Evolutionary conservation across 1,140 invertebrate genomes (phyloP).

Genomic region (Ptiloglossa arizonensis): DNA sequence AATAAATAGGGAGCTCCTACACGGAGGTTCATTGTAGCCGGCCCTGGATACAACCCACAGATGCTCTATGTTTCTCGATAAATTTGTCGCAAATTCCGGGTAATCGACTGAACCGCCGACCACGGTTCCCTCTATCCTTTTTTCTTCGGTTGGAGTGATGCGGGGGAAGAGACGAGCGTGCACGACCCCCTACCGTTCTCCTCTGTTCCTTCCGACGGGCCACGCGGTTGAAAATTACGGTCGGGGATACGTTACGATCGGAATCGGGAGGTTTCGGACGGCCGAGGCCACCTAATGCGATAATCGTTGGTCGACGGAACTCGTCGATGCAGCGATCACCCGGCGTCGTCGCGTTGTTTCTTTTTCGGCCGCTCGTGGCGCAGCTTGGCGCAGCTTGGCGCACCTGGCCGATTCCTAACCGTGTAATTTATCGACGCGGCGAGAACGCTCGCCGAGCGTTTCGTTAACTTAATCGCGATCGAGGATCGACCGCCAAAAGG

Average conservation of each 20-base stretch:
- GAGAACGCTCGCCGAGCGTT: conserved; percentile 35
- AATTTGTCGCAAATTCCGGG: too few species aligned
- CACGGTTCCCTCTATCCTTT: neutral
- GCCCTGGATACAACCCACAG: too few species aligned
- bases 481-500: too few species aligned
- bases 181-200: neutral
- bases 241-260: conserved; percentile 20
- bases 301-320: too few species aligned
- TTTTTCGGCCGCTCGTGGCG: conserved; percentile 19
- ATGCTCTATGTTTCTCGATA: too few species aligned
- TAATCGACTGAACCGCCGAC: neutral
- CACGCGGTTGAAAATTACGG: conserved; percentile 42
- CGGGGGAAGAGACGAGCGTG: too few species aligned
- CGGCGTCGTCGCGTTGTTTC: conserved; percentile 1
- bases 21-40: too few species aligned
- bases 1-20: too few species aligned
- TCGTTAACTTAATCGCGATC: conserved; percentile 6
- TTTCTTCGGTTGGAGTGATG: neutral
- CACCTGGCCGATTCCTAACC: conserved; percentile 38
- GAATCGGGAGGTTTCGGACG: conserved; percentile 50
- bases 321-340: neutral
- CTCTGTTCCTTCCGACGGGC: conserved; percentile 7
- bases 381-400: conserved; percentile 14
- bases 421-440: conserved; percentile 40
- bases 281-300: conserved; percentile 43